Evolutionary conservation across 2,113 vertebrate species (phyloP).

Genomic region (Mesembrinibis cayennensis): DNA sequence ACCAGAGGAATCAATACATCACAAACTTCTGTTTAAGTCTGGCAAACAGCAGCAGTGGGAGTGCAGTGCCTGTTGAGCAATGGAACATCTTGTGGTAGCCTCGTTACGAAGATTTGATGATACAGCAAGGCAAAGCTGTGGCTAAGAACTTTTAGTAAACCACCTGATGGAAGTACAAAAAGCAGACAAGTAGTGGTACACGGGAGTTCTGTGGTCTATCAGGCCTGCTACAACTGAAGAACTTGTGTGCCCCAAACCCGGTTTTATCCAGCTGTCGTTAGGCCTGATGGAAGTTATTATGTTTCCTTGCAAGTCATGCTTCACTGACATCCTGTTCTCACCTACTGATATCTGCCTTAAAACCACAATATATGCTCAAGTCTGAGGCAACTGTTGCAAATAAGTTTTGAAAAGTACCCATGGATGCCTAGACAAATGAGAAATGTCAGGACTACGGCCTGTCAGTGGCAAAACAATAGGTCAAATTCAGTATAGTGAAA

Average conservation of each 20-base stretch:
- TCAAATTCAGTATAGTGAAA: neutral
- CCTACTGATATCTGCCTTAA: neutral
- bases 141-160: neutral
- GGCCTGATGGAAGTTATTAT: neutral
- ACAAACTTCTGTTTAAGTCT: constrained; percentile 5
- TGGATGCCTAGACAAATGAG: neutral
- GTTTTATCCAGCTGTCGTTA: neutral
- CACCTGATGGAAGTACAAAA: neutral
- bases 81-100: neutral
- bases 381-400: neutral
- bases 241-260: neutral
- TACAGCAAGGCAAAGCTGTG: neutral
- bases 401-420: neutral
- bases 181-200: neutral
- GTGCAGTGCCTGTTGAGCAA: neutral
- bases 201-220: neutral
- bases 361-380: neutral
- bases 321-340: neutral
- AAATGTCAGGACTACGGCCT: neutral
- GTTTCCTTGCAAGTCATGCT: neutral
- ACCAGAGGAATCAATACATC: constrained; percentile 13
- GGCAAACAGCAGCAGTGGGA: neutral
- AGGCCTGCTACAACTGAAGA: neutral
- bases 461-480: neutral
- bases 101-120: neutral